Percentiles rank a stretch among this genome's conserved stretches.
phyloP scores from a whole-genome alignment of 2,888 invertebrate species.

The Malachius bipustulatus region DNA sequence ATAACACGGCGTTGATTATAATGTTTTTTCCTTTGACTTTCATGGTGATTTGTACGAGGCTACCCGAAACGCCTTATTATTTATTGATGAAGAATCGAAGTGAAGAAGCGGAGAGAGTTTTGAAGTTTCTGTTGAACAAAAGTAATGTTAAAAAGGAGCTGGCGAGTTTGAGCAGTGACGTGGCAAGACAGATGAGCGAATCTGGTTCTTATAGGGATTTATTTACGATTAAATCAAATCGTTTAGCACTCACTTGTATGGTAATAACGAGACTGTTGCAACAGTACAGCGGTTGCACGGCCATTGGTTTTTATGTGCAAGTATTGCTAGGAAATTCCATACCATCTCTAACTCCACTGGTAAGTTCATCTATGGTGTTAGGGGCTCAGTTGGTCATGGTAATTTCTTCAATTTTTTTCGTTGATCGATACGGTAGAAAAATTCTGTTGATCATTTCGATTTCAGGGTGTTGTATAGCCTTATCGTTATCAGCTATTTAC shows the following conservation, averaged over 20 bases:
- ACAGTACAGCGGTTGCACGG: conserved; percentile 27
- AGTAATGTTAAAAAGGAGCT: conserved; percentile 26
- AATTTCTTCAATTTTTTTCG: conserved; percentile 19
- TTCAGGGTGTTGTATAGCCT: conserved; percentile 15
- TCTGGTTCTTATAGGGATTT: conserved; percentile 25
- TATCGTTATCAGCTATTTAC: conserved; percentile 21
- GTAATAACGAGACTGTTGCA: conserved; percentile 25
- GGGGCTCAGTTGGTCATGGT: conserved; percentile 16
- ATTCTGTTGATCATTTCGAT: conserved; percentile 22
- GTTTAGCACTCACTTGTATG: conserved; percentile 21
- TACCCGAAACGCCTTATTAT: conserved; percentile 32
- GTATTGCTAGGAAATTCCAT: conserved; percentile 16
- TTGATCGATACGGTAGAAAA: conserved; percentile 24
- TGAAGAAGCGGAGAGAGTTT: conserved; percentile 23
- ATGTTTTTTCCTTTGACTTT: conserved; percentile 21
- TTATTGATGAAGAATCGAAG: conserved; percentile 23
- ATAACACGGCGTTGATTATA: conserved; percentile 18
- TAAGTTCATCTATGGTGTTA: conserved; percentile 14
- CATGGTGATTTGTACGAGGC: conserved; percentile 19
- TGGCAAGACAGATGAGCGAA: conserved; percentile 28
- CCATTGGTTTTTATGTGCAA: conserved; percentile 26
- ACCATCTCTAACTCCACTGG: conserved; percentile 8
- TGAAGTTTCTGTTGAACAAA: conserved; percentile 23
- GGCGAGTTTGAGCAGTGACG: conserved; percentile 21
- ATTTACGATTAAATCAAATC: conserved; percentile 24